Evolutionary conservation across 2,888 invertebrate genomes (phyloP), one percentile per base, ranked within the genome.

Genomic region (Peribatodes rhomboidaria): DNA sequence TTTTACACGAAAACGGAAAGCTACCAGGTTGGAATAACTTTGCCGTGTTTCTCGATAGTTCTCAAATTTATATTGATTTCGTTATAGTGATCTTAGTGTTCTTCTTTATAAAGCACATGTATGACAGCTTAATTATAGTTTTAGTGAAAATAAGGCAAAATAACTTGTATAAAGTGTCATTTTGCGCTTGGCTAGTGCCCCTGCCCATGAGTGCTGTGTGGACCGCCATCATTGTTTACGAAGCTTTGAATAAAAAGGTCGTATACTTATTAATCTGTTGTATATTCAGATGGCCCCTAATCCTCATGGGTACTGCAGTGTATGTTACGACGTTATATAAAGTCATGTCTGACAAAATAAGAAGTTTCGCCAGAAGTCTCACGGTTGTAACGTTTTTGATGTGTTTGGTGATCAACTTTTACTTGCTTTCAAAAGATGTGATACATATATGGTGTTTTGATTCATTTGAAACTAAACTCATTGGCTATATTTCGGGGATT

Each of bases 41-140:
- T 0, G 66, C 66, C 16, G 64, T 72, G 47, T 50, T 80, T 13
- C 64, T 89, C 18, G 73, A 80, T 22, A 78, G 79, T 60, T 77
- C 77, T n/a, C 80, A 84, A 63, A 81, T 89, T 55, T 92, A 92
- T 63, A 81, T 89, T 20, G 90, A 92, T 71, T 87, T 90, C 69
- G 91, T 91, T 22, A 84, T 88, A 56, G 86, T 87, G 16, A 81
- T 90, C 66, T 74, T 91, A 74, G 84, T 91, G 67, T 86, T 88
- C 60, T 88, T 88, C 70, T 88, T 91, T 65, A 87, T 91, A n/a
- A 89, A 87, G 63, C 91, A 92, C 53, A 92, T 92, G 90, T 90
- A 91, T 68, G 88, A 90, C 61, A 88, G 84, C 70, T 78, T 92
- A 68, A 86, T 92, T 47, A 83, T 89, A 67, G 89, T 92, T 20